These are phyloP conservation scores for Sebastes hopkinsi DNA, from an alignment of 2,797 vertebrate genomes.

Conservation along the genomic window DNA sequence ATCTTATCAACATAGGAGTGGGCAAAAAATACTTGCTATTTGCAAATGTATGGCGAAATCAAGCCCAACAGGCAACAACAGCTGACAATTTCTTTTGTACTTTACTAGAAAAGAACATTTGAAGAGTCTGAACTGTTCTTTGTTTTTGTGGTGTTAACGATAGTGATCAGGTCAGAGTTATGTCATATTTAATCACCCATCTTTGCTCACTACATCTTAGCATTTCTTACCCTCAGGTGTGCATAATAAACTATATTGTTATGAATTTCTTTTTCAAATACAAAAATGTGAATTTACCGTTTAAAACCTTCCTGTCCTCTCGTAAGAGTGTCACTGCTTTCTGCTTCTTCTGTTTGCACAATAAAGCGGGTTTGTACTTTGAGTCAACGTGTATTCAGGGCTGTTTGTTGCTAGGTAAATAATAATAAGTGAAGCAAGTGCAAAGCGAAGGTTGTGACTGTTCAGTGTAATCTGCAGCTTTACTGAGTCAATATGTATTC, in stretches of 20 bases:
- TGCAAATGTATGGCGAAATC: no score
- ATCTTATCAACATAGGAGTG: no score
- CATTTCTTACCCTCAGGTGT: not conserved
- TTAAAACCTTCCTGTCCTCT: not conserved
- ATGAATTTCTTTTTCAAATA: no score
- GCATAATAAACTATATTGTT: no score
- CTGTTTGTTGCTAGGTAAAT: conserved; percentile 2
- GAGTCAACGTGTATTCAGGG: not conserved
- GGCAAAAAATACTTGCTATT: no score
- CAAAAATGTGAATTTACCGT: fast-evolving
- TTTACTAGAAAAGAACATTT: not conserved
- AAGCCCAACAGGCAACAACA: no score
- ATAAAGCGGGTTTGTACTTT: not conserved
- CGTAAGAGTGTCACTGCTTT: not conserved
- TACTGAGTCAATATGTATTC: conserved; percentile 27
- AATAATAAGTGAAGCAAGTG: conserved; percentile 19
- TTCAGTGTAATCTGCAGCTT: not conserved
- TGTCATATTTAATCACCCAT: not conserved
- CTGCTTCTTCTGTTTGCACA: conserved; percentile 4
- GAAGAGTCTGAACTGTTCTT: not conserved
- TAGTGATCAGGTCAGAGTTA: no score
- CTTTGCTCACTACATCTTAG: no score
- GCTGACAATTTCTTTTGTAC: no score
- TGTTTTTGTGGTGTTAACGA: no score
- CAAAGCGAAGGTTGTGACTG: not conserved